Conservation (phyloP, 2,797 vertebrate genomes). For the Macropodus opercularis region DNA sequence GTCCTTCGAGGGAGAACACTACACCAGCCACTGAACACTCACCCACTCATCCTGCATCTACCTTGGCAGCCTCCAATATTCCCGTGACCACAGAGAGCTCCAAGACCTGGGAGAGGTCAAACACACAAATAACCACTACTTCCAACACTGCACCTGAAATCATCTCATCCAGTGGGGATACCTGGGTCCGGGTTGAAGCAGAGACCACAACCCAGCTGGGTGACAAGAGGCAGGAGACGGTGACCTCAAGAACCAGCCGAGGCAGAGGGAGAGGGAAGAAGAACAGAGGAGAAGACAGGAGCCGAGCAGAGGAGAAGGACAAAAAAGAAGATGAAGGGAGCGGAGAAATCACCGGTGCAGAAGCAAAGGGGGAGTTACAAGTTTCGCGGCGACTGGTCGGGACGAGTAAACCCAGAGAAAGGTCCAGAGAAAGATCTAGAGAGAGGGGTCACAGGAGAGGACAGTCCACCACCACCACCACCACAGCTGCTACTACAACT, state of each 20-base stretch:
- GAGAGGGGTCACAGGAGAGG: slow-evolving; percentile 75
- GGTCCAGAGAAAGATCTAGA: slow-evolving; percentile 73
- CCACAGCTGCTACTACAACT: slow-evolving; percentile 24
- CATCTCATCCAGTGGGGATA: slow-evolving; percentile 33
- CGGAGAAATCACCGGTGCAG: slow-evolving; percentile 57
- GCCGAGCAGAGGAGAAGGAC: slow-evolving; percentile 58
- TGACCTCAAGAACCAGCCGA: slow-evolving; percentile 59
- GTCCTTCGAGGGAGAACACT: slow-evolving; percentile 31
- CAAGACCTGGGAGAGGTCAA: slow-evolving; percentile 38
- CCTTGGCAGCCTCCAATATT: slow-evolving; percentile 36
- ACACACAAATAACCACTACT: slow-evolving; percentile 28
- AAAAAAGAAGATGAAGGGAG: slow-evolving; percentile 72
- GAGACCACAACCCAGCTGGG: slow-evolving; percentile 53
- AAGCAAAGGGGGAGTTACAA: slow-evolving; percentile 80
- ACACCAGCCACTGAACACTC: slow-evolving; percentile 51
- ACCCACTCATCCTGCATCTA: slow-evolving; percentile 52
- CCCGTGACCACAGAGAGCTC: slow-evolving; percentile 42
- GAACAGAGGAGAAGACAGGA: slow-evolving; percentile 68
- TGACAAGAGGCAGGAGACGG: slow-evolving; percentile 59
- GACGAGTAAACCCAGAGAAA: slow-evolving; percentile 70
- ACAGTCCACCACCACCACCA: slow-evolving; percentile 60
- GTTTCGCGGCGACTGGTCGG: slow-evolving; percentile 67
- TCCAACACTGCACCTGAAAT: slow-evolving; percentile 42
- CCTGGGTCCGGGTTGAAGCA: slow-evolving; percentile 57
- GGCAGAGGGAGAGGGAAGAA: slow-evolving; percentile 73